Evolutionary conservation across 2,113 vertebrate species (phyloP), one percentile per base, ranked within the genome.

Genomic region (Centropus unirufus): DNA sequence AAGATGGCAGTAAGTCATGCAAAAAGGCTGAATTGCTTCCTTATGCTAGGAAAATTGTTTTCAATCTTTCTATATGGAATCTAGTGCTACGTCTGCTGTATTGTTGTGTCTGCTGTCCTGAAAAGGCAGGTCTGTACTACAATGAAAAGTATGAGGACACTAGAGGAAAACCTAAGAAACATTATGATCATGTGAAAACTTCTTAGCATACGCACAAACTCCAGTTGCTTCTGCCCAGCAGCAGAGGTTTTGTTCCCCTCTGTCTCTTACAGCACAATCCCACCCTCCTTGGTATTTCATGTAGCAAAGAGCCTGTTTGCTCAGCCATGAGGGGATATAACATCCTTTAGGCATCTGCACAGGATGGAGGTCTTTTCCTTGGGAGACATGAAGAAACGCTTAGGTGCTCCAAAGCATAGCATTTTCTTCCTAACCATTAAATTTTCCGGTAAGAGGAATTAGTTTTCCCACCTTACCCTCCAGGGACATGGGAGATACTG

Each of bases 281-380:
- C 11, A 54, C 17, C 42, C 21, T 75, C 34, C 46, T 75, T 5
- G 1, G 47, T 40, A 40, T 55, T 79, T 7, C 49, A 44, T 13
- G 51, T 58, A 59, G 30, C 32, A 57, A 68, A 19, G 10, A 78
- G n/a, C 16, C 29, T 54, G 6, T 46, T 64, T 79, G 34, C 30
- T 73, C 22, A 54, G 55, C 26, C 55, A 18, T 4, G 19, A 44
- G 26, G 32, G 26, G 10, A 52, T 39, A 44, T 8, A 75, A 59
- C 4, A 13, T 17, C 46, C 62, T 39, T 44, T 9, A 69, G 40
- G 54, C 23, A 40, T 1, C 0, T 18, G 17, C 0, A 0, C 39
- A 81, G 54, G 36, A 73, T 36, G n/a, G 8, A 83, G 68, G 5
- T 29, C 14, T 46, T 34, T 67, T 59, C 52, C 52, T 51, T 57